A percentile compares a stretch with the other conserved stretches of the same genome.
These are phyloP conservation scores for Galeruca laticollis DNA, from an alignment of 2,888 invertebrate genomes.

Conservation along the genomic window DNA sequence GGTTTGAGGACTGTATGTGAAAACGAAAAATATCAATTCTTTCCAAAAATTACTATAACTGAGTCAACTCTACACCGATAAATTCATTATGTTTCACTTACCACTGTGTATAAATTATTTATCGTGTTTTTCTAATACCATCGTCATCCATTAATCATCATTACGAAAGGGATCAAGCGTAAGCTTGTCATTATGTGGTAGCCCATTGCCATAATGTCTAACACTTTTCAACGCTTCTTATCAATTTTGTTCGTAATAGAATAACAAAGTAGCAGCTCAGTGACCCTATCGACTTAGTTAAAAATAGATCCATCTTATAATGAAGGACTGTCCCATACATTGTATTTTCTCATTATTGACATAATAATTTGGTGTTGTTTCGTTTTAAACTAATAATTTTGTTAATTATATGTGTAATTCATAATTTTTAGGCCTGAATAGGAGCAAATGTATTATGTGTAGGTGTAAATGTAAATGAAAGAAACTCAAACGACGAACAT, in stretches of 20 bases:
- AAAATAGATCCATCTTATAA: conserved; percentile 34
- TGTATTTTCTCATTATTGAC: conserved; percentile 1
- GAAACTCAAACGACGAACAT: too few relatives aligned
- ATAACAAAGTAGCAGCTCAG: conserved; percentile 29
- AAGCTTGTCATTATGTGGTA: conserved; percentile 5
- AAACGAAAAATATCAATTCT: too few relatives aligned
- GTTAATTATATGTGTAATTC: not conserved
- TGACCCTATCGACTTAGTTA: conserved; percentile 30
- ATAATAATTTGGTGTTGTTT: not conserved
- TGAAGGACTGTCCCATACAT: conserved; percentile 24
- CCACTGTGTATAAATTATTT: conserved; percentile 11
- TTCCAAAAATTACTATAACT: too few relatives aligned
- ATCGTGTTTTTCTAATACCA: conserved; percentile 8
- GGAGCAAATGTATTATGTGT: too few relatives aligned
- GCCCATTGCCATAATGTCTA: conserved; percentile 12
- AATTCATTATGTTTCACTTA: too few relatives aligned
- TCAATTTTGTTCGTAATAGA: conserved; percentile 18
- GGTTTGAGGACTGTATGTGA: too few relatives aligned
- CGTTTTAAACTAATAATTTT: not conserved
- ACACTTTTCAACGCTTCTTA: conserved; percentile 22
- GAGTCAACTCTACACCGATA: too few relatives aligned
- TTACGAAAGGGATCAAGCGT: conserved; percentile 15
- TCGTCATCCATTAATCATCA: conserved; percentile 18
- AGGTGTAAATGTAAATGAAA: too few relatives aligned
- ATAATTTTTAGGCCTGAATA: not conserved